Evolutionary conservation across 2,888 invertebrate species (phyloP).

Genomic region (Bhutanitis thaidina): DNA sequence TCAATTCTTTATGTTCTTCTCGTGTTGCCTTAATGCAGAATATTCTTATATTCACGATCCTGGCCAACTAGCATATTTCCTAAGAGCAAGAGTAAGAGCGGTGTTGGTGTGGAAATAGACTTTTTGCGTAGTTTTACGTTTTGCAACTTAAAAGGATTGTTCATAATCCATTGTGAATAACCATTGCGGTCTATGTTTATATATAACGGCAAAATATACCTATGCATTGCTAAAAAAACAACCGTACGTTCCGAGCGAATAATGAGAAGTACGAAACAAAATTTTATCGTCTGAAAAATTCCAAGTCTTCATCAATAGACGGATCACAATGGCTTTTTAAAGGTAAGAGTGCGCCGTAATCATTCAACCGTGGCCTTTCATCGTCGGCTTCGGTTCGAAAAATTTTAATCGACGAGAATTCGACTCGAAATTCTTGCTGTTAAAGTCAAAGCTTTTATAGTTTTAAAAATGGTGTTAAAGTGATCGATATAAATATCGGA

Average conservation of each 20-base stretch:
- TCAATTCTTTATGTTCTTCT: no score
- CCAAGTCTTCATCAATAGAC: slow-evolving; percentile 6
- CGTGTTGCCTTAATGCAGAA: no score
- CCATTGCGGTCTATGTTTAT: no score
- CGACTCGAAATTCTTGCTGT: not conserved
- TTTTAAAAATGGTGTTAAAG: not conserved
- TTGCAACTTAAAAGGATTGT: no score
- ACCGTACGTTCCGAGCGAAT: not conserved
- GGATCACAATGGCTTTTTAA: slow-evolving; percentile 6
- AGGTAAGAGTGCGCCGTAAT: not conserved
- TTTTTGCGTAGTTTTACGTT: no score
- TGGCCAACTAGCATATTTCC: no score
- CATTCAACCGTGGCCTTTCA: not conserved
- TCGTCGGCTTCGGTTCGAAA: not conserved
- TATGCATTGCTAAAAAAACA: not conserved
- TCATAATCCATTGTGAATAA: no score
- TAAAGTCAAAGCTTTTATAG: not conserved
- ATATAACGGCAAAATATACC: no score
- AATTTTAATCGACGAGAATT: slow-evolving; percentile 11
- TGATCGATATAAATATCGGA: no score
- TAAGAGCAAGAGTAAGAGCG: no score
- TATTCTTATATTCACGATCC: no score
- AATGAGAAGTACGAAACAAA: not conserved
- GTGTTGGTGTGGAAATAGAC: no score
- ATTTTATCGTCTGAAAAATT: slow-evolving; percentile 4